Evolutionary conservation across 2,888 invertebrate genomes (phyloP), one percentile per base, ranked within the genome.

Genomic region (Drosophila histrio): DNA sequence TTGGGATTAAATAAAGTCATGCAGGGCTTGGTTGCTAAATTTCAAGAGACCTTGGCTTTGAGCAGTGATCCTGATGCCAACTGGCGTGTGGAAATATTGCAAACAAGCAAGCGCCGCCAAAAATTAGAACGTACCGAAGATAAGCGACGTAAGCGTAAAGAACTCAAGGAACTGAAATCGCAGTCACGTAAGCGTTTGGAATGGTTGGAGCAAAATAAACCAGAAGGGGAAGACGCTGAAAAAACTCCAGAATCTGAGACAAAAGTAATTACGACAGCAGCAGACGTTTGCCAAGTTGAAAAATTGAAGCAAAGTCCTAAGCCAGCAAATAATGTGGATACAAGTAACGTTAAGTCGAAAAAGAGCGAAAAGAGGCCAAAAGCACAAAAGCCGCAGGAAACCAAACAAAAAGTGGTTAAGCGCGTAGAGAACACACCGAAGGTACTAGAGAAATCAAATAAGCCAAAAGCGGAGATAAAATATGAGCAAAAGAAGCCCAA

Each of bases 1-100:
- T 39, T 91, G 17, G 87, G 89, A 0, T 63, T 73, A 2, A 89
- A 91, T 60, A 92, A 91, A 76, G 61, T 83, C 0, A 78, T 91
- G 65, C 60, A 68, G 15, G 66, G 62, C 3, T 64, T 91, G 21
- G 63, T 81, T 2, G 59, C 57, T 6, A 54, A 54, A 2, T 84
- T 91, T 41, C 75, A 72, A 28, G 36, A 65, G 3, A 53, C 79
- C 1, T 67, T 91, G 0, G 53, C 82, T 22, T 54, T 92, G 2
- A 62, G 70, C 24, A 77, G 72, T 17, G 52, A 43, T 0, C 44
- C 72, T 9, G 58, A 69, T 30, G 69, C 74, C 19, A 54, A 54
- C 3, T 91, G 91, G 91, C 85, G 79, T 2, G 67, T 82, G 1
- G 79, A 88, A 53, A 73, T 92, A 11, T 43, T 77, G 44, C 82